Base-by-base conservation (phyloP, 35 echinoderm and acorn worm genomes). In the Stichopus chloronotus region DNA sequence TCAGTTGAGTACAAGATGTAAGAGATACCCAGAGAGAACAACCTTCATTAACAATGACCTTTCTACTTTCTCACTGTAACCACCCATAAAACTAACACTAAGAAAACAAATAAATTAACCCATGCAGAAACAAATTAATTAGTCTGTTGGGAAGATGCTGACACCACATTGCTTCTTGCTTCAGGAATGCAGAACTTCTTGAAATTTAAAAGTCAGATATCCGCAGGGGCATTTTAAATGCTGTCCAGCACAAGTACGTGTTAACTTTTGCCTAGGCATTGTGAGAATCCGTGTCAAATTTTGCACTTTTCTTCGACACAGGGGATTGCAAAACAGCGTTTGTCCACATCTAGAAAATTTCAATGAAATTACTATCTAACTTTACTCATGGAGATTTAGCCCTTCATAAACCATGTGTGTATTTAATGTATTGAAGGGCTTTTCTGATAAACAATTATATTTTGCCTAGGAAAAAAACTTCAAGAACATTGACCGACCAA, bases 261-360 rank as follows among this genome's bases (percentile, higher is more conserved):
- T 83, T 83, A 83, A 83, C 80, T 83, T 43, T 83, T 83, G 80
- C 80, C 80, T 4, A 83, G 9, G 80, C 55, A 83, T 55, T 55
- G 11, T 9, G 23, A 52, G 55, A 43, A 83, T 55, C 80, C 19
- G 80, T 83, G 80, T 55, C 80, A 83, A 17, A 5, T 55, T 83
- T 83, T 83, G 52, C 80, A 83, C 80, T 83, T 83, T 83, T 43
- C 52, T n/a, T 11, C 61, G 61, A 14, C 9, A 8, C 7, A 65
- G 61, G 19, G 19, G 61, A 65, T 65, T 65, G 11, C 61, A 65
- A 43, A 65, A 19, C 61, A 65, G 11, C 61, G 11, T 19, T 14
- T 11, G 19, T 19, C 19, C 11, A 65, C 61, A 65, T 19, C 8
- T 19, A 65, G 61, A 11, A 11, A 43, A 43, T 11, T 65, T 11